Percentiles rank a stretch among this genome's conserved stretches.
Conservation (phyloP, 2,113 vertebrate genomes). For the Glaucomys volans region DNA sequence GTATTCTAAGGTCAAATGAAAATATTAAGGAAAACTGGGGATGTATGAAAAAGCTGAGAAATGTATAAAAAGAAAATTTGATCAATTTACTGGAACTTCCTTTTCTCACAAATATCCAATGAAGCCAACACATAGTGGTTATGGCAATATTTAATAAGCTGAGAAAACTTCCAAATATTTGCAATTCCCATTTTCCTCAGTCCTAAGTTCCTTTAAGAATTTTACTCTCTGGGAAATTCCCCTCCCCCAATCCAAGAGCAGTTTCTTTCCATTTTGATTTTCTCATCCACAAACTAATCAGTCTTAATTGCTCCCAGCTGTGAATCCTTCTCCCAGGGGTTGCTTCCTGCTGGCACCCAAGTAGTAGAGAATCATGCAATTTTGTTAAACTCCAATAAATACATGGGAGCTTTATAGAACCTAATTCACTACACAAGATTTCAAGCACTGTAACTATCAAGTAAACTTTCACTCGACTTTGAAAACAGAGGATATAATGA, state of each 20-base stretch:
- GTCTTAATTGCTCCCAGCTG: slow-evolving; percentile 78
- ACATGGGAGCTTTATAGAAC: slow-evolving; percentile 44
- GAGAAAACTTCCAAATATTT: slow-evolving; percentile 63
- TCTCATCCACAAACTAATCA: slow-evolving; percentile 73
- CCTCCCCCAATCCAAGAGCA: neutral
- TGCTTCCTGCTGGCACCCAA: slow-evolving; percentile 60
- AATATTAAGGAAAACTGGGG: slow-evolving; percentile 4
- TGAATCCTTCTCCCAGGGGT: slow-evolving; percentile 60
- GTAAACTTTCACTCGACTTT: slow-evolving; percentile 45
- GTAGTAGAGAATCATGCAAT: slow-evolving; percentile 57
- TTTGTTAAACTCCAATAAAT: slow-evolving; percentile 70
- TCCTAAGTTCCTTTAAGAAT: slow-evolving; percentile 48
- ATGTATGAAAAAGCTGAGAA: slow-evolving; percentile 11
- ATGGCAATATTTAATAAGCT: slow-evolving; percentile 14
- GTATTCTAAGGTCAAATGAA: slow-evolving; percentile 38
- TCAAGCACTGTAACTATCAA: slow-evolving; percentile 49
- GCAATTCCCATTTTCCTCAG: slow-evolving; percentile 40
- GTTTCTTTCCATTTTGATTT: slow-evolving; percentile 72
- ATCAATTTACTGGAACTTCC: slow-evolving; percentile 53
- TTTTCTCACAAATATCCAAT: slow-evolving; percentile 36
- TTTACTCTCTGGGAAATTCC: neutral
- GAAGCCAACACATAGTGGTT: neutral
- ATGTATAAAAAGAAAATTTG: slow-evolving; percentile 21
- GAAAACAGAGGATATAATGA: slow-evolving; percentile 24
- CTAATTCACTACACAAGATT: slow-evolving; percentile 55